These are phyloP conservation scores for Eremobia ochroleuca DNA, from an alignment of 2,888 invertebrate species.

Conservation along the genomic window DNA sequence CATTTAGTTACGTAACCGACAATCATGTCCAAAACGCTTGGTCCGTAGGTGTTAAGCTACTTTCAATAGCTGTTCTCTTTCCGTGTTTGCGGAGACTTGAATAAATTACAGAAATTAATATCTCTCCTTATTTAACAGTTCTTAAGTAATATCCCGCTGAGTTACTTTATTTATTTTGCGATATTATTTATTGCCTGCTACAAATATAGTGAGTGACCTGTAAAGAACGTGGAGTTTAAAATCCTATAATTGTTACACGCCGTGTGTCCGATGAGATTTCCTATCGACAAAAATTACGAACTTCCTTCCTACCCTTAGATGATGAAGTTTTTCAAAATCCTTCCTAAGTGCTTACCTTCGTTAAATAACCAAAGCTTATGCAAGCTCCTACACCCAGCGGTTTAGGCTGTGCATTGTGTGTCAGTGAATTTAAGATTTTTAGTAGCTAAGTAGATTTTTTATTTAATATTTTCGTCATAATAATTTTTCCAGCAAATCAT, in stretches of 20 bases:
- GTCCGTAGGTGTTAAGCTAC: slow-evolving; percentile 57
- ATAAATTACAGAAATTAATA: slow-evolving; percentile 54
- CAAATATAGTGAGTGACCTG: not conserved
- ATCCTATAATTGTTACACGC: not conserved
- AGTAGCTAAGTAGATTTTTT: not conserved
- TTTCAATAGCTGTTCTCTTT: slow-evolving; percentile 58
- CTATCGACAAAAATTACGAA: not conserved
- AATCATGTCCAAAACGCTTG: slow-evolving; percentile 40
- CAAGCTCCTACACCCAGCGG: not conserved
- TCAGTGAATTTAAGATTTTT: not conserved
- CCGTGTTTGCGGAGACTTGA: slow-evolving; percentile 48
- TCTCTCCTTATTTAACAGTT: slow-evolving; percentile 46
- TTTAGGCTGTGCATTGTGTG: not conserved
- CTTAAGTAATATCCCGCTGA: slow-evolving; percentile 37
- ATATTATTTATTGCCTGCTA: slow-evolving; percentile 26
- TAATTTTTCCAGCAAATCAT: not conserved
- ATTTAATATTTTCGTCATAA: not conserved
- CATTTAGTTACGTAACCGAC: slow-evolving; percentile 52
- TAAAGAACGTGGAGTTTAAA: not conserved
- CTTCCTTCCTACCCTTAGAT: not conserved
- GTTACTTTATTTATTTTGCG: slow-evolving; percentile 27
- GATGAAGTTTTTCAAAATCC: not conserved
- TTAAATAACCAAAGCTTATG: not conserved
- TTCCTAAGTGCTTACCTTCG: too few species aligned
- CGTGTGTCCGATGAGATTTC: not conserved